Percentiles rank a stretch among this genome's conserved stretches.
These are phyloP conservation scores for Nerophis ophidion DNA, from an alignment of 2,113 vertebrate genomes.

Conservation along the genomic window DNA sequence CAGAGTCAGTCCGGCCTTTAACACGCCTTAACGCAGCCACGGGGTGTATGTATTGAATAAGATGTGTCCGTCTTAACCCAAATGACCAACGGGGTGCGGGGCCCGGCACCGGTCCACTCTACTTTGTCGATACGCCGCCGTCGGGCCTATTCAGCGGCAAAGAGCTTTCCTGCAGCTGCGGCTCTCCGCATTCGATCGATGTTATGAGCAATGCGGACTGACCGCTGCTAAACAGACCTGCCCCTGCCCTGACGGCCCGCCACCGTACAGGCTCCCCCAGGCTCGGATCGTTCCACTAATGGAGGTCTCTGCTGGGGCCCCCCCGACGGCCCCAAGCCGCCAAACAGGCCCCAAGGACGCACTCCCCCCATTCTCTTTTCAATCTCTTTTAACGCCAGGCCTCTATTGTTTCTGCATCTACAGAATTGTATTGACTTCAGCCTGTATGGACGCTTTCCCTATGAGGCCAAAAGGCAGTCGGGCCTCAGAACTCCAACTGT, in stretches of 20 bases:
- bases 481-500: neutral
- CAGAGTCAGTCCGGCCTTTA: conserved; percentile 20
- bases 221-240: conserved; percentile 61
- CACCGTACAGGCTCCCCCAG: conserved; percentile 40
- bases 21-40: conserved; percentile 36
- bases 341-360: conserved; percentile 60
- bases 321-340: conserved; percentile 46
- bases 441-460: conserved; percentile 14
- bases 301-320: conserved; percentile 57
- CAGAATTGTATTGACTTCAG: conserved; percentile 30
- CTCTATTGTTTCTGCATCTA: conserved; percentile 35
- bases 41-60: conserved; percentile 52
- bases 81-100: conserved; percentile 58
- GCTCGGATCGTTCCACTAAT: conserved; percentile 66
- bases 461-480: neutral
- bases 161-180: conserved; percentile 50
- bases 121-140: conserved; percentile 45
- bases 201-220: conserved; percentile 56
- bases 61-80: conserved; percentile 52
- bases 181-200: conserved; percentile 50
- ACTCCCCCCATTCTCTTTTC: conserved; percentile 18
- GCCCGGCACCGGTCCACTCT: conserved; percentile 44
- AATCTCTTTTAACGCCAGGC: conserved; percentile 30
- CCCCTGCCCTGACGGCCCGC: conserved; percentile 42
- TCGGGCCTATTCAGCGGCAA: conserved; percentile 56